These are phyloP conservation scores for Trinorchestia longiramus DNA, from an alignment of 1,140 invertebrate genomes.

Conservation along the genomic window DNA sequence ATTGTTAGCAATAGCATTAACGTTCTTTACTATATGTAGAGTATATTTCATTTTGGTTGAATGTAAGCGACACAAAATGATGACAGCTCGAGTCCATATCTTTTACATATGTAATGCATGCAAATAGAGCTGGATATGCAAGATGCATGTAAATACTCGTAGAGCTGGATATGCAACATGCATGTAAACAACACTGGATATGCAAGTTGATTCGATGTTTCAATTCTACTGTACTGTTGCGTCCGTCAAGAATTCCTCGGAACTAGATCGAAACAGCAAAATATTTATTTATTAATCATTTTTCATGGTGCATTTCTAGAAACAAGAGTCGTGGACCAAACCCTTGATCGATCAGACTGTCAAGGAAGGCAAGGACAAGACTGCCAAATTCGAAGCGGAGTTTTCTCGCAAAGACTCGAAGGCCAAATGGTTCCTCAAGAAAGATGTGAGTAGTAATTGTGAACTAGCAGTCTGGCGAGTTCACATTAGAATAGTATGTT, in stretches of 20 bases:
- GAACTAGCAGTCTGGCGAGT: neutral
- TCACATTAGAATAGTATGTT: neutral
- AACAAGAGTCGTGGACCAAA: slow-evolving; percentile 94
- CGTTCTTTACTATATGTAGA: neutral
- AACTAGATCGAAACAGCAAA: neutral
- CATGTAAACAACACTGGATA: neutral
- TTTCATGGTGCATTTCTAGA: slow-evolving; percentile 75
- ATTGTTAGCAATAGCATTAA: neutral
- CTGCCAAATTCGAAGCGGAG: slow-evolving; percentile 88
- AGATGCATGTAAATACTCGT: too few relatives aligned
- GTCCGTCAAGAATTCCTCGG: neutral
- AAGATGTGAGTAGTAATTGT: slow-evolving; percentile 81
- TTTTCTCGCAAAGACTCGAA: slow-evolving; percentile 93
- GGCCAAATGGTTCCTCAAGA: slow-evolving; percentile 91
- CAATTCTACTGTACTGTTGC: neutral
- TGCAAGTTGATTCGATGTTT: neutral
- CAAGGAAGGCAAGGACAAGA: slow-evolving; percentile 98
- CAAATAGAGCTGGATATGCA: too few relatives aligned
- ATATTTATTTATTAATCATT: neutral
- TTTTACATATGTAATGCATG: neutral
- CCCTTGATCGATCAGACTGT: slow-evolving; percentile 93
- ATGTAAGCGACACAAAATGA: neutral
- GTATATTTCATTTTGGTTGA: neutral
- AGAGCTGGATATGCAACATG: too few relatives aligned
- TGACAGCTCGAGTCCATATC: neutral